Evolutionary conservation across 2,888 invertebrate species (phyloP), one percentile per base, ranked within the genome.

Genomic region (Tenthredo livida): DNA sequence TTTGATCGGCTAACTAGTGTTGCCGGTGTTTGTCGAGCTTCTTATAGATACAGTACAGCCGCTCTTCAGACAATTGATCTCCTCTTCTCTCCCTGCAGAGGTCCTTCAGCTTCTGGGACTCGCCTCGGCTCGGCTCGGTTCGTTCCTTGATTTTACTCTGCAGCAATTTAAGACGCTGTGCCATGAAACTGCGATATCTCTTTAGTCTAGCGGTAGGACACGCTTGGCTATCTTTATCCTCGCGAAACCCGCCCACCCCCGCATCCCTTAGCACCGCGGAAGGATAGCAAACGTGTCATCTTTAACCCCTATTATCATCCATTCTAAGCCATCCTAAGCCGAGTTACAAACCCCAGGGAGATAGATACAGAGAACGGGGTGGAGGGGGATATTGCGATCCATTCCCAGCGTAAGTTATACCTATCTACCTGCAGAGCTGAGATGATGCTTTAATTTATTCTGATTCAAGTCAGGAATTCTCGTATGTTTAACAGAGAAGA

Each of bases 291-390:
- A 47, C 40, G 84, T 77, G 84, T 80, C 78, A 84, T 84, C 84
- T 84, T 84, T 78, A 65, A 65, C 77, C 84, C 77, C 84, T 65
- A 84, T 84, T 80, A 84, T 80, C 84, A 78, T 78, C 78, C 78
- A 84, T 80, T 58, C 65, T 78, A 65, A 50, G 77, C 54, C 61
- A 67, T 43, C 65, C 65, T 61, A 67, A 84, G 61, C 61, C 80
- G 65, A 61, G 80, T 58, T 61, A 65, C 80, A 61, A 61, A 40
- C 58, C 80, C 80, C 47, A 43, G 58, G 33, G 61, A 33, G 33
- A 77, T 54, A 77, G 77, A 77, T 50, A 77, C 50, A 77, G 77
- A 0, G 50, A 77, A 7, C 17, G 54, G 10, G 73, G 15, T 40
- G 2, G 73, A 43, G 73, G n/a, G 40, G 43, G 73, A 43, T 43